phyloP scores from a whole-genome alignment of 2,797 vertebrate species.

The Sphenopsis melanotis region DNA sequence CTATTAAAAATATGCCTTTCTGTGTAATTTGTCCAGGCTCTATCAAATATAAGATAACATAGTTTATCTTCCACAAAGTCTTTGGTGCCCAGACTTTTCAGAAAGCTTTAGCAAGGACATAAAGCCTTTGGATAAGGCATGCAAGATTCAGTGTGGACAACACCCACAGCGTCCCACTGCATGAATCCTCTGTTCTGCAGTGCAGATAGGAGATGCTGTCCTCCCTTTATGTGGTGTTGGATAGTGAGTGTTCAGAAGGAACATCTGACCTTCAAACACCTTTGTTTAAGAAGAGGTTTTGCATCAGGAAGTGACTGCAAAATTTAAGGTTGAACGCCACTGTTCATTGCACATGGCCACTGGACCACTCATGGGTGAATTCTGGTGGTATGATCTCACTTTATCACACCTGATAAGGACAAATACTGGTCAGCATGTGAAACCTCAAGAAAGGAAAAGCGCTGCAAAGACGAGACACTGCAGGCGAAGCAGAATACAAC shows the following conservation, averaged over 20 bases:
- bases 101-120: neutral
- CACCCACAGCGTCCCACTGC: neutral
- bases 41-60: neutral
- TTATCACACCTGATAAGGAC: neutral
- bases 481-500: neutral
- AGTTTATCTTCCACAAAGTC: neutral
- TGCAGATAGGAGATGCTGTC: neutral
- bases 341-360: accelerated
- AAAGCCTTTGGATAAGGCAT: accelerated
- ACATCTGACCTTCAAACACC: neutral
- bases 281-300: neutral
- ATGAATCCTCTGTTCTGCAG: neutral
- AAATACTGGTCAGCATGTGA: accelerated
- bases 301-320: neutral
- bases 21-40: neutral
- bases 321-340: neutral
- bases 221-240: neutral
- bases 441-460: neutral
- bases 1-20: neutral
- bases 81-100: neutral
- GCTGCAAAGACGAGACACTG: neutral
- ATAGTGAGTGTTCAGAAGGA: neutral
- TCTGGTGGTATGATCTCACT: neutral
- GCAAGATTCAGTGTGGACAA: neutral
- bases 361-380: neutral